Conservation (phyloP, 2,797 vertebrate species). For the Acridotheres tristis region DNA sequence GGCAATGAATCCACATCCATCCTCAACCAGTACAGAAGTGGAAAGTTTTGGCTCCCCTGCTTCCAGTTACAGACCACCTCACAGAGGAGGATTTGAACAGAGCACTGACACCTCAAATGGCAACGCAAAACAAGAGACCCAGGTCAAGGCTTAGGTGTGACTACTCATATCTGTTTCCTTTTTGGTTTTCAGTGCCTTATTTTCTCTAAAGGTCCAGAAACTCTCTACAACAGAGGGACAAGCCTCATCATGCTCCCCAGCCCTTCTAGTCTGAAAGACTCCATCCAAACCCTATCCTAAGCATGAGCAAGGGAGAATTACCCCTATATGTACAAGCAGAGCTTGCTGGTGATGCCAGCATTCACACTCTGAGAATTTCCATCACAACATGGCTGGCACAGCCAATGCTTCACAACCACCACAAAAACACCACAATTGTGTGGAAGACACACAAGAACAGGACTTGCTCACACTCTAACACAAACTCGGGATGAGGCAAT, state of each 20-base stretch:
- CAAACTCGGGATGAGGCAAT: background rate
- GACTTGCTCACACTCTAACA: background rate
- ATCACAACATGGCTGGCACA: background rate
- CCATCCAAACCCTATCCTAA: background rate
- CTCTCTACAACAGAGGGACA: background rate
- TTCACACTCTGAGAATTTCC: background rate
- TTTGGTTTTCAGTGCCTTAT: background rate
- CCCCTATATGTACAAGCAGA: background rate
- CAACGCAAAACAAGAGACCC: background rate
- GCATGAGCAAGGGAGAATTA: background rate
- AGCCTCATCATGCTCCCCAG: background rate
- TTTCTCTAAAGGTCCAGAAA: background rate
- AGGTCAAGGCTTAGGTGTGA: background rate
- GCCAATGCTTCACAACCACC: background rate
- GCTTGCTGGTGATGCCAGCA: background rate
- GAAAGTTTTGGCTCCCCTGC: background rate
- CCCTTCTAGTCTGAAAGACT: background rate
- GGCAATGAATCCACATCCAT: background rate
- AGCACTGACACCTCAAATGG: background rate
- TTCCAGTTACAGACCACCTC: background rate
- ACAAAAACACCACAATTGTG: background rate
- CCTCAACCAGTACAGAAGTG: background rate
- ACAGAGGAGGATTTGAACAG: background rate
- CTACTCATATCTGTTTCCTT: background rate
- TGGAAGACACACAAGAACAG: background rate